Conservation (phyloP, 2,113 vertebrate genomes). For the Callorhinus ursinus region DNA sequence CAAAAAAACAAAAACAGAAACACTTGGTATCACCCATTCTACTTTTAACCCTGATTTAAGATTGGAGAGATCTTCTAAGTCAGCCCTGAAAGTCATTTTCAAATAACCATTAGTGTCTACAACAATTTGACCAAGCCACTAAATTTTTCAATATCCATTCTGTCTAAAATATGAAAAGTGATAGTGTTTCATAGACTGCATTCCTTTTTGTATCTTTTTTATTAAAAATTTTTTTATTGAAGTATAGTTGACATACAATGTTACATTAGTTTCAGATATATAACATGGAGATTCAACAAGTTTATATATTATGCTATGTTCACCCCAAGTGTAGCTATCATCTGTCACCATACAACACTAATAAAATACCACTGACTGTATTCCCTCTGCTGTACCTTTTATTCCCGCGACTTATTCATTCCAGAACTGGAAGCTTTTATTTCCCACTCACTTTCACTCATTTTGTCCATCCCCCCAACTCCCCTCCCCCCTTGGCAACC, state of each 20-base stretch:
- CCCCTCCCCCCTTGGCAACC: neutral
- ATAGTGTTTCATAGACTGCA: neutral
- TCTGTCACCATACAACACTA: neutral
- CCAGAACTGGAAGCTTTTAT: neutral
- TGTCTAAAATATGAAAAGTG: conserved; percentile 4
- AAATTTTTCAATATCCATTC: conserved; percentile 11
- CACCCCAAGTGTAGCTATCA: neutral
- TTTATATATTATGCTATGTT: neutral
- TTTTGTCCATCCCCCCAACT: neutral
- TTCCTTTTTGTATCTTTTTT: neutral
- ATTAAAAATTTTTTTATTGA: neutral
- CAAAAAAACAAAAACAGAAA: neutral
- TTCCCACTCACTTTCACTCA: neutral
- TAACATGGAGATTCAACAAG: neutral
- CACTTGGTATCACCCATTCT: neutral
- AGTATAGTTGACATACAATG: neutral
- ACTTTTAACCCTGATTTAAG: conserved; percentile 34
- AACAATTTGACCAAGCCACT: conserved; percentile 37
- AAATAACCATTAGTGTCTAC: neutral
- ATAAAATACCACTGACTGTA: neutral
- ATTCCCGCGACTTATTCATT: neutral
- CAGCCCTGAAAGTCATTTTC: conserved; percentile 34
- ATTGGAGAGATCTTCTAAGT: neutral
- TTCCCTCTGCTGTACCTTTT: neutral
- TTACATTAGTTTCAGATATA: neutral